Evolutionary conservation across 2,888 invertebrate genomes (phyloP).

Genomic region (Venustoraphidia nigricollis): DNA sequence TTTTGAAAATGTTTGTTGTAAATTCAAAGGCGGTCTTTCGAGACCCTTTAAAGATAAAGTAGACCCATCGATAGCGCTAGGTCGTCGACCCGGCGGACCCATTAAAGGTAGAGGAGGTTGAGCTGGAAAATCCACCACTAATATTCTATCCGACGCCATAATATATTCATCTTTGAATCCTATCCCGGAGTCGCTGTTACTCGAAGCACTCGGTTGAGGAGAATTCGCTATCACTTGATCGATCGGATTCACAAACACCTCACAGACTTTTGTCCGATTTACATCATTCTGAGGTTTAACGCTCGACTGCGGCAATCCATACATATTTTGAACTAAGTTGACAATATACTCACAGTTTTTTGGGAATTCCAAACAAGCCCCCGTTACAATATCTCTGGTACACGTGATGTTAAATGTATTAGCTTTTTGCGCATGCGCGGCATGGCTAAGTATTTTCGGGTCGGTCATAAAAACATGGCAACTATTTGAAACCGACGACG

Average conservation of each 20-base stretch:
- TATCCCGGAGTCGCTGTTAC: conserved; percentile 90
- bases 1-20: conserved; percentile 10
- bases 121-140: conserved; percentile 58
- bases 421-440: conserved; percentile 63
- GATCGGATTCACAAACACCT: conserved; percentile 11
- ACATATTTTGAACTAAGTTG: conserved; percentile 56
- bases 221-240: conserved; percentile 52
- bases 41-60: conserved; percentile 18
- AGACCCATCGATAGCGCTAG: conserved; percentile 22
- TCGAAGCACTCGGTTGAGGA: conserved; percentile 78
- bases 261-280: conserved; percentile 8
- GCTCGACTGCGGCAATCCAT: conserved; percentile 40
- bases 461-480: conserved; percentile 94
- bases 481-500: conserved; percentile 51
- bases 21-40: conserved; percentile 16
- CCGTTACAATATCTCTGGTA: conserved; percentile 60
- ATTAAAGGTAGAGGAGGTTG: conserved; percentile 19
- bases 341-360: conserved; percentile 66
- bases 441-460: conserved; percentile 61
- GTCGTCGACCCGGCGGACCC: conserved; percentile 16
- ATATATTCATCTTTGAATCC: conserved; percentile 83
- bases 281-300: conserved; percentile 10
- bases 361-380: conserved; percentile 79
- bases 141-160: conserved; percentile 65
- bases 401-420: conserved; percentile 75